These are phyloP conservation scores for Drosophila hydei DNA, from an alignment of 1,140 invertebrate species.

Conservation along the genomic window DNA sequence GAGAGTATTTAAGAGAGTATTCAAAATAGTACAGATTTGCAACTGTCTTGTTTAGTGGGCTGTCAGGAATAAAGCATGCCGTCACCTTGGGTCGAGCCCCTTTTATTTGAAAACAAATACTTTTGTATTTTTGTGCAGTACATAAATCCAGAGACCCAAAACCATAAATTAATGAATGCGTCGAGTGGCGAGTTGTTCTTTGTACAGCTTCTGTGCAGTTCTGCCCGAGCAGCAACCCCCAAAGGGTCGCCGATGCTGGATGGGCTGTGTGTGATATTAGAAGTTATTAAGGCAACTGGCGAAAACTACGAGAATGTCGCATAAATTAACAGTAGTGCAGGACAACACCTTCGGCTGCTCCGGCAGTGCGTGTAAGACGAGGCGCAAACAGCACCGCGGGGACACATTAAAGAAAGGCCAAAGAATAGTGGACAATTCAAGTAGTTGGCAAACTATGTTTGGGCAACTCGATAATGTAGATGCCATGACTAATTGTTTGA, in stretches of 20 bases:
- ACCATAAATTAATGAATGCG: slow-evolving; percentile 72
- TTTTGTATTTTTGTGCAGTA: slow-evolving; percentile 59
- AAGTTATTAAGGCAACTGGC: slow-evolving; percentile 75
- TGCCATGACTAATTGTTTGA: slow-evolving; percentile 78
- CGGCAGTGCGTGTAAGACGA: slow-evolving; percentile 59
- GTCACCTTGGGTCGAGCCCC: slow-evolving; percentile 45
- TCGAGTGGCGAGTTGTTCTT: slow-evolving; percentile 51
- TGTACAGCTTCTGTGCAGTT: slow-evolving; percentile 14
- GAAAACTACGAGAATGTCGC: slow-evolving; percentile 74
- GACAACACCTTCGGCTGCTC: slow-evolving; percentile 63
- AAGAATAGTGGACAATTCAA: slow-evolving; percentile 62
- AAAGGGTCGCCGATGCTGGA: slow-evolving; percentile 49
- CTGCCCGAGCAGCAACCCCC: slow-evolving; percentile 18
- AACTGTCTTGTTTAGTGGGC: background rate
- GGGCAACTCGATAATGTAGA: slow-evolving; percentile 16
- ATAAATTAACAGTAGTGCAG: slow-evolving; percentile 76
- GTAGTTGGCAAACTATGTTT: slow-evolving; percentile 50
- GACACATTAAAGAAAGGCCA: slow-evolving; percentile 60
- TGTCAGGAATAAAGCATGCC: background rate
- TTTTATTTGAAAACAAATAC: slow-evolving; percentile 62
- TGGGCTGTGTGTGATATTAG: slow-evolving; percentile 61
- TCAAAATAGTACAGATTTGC: background rate
- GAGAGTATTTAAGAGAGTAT: background rate
- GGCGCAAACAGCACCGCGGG: slow-evolving; percentile 72
- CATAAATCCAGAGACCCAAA: slow-evolving; percentile 73